phyloP scores from a whole-genome alignment of 2,888 invertebrate species.

The Nebria salina region DNA sequence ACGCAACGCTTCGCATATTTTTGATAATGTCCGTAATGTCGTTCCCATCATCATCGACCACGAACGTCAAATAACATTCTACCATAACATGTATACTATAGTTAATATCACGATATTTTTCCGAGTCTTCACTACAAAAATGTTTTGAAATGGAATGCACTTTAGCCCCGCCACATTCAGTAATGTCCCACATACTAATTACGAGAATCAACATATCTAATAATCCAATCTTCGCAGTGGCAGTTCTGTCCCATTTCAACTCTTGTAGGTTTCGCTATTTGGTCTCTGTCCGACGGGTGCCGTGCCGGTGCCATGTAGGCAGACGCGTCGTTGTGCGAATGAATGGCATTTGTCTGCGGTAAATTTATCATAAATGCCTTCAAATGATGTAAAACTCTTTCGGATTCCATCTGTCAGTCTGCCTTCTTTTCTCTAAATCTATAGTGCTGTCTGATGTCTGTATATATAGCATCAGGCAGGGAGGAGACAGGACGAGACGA shows the following conservation, averaged over 20 bases:
- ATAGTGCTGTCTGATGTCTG: constrained; percentile 12
- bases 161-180: constrained; percentile 38
- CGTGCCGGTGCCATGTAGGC: constrained; percentile 8
- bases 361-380: constrained; percentile 56
- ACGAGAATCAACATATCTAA: constrained; percentile 46
- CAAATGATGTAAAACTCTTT: constrained; percentile 52
- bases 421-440: too few species aligned
- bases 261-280: background rate
- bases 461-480: background rate
- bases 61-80: constrained; percentile 24
- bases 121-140: constrained; percentile 14
- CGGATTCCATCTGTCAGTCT: constrained; percentile 42
- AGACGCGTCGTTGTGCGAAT: constrained; percentile 48
- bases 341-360: constrained; percentile 55
- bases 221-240: constrained; percentile 14
- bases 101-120: constrained; percentile 30
- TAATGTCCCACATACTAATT: constrained; percentile 47
- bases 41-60: constrained; percentile 18
- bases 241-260: constrained; percentile 15
- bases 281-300: constrained; percentile 19
- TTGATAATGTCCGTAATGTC: constrained; percentile 26
- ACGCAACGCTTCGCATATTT: background rate
- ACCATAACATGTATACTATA: constrained; percentile 2
- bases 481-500: constrained; percentile 3
- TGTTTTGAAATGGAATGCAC: constrained; percentile 38